Percentiles rank a stretch among this genome's conserved stretches.
These are phyloP conservation scores for Capreolus pygargus DNA, from an alignment of 2,113 vertebrate species.

Conservation along the genomic window DNA sequence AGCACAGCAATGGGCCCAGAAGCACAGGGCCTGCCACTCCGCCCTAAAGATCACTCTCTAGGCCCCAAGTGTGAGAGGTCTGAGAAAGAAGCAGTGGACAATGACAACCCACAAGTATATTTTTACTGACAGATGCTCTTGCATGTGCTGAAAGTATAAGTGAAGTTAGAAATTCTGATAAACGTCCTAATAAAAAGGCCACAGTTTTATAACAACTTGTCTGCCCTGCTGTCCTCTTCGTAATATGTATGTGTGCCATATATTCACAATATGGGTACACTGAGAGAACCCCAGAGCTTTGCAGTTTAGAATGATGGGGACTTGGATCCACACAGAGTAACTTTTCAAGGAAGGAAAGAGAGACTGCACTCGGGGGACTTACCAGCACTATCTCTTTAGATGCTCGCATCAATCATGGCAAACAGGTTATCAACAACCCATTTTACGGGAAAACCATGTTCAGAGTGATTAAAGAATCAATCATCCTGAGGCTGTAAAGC, in stretches of 20 bases:
- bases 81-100: too few species aligned
- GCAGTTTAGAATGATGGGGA: background rate
- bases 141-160: background rate
- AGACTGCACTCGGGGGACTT: too few species aligned
- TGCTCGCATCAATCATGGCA: background rate
- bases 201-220: background rate
- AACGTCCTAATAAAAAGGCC: background rate
- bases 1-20: background rate
- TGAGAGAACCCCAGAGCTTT: background rate
- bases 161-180: background rate
- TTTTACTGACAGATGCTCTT: background rate
- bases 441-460: background rate
- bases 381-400: background rate
- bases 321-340: background rate
- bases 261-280: rapidly evolving
- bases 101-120: background rate
- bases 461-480: background rate
- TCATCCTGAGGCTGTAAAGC: background rate
- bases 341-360: background rate
- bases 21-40: background rate
- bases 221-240: background rate
- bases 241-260: background rate
- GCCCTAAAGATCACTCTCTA: background rate
- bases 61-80: background rate
- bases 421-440: background rate